Conservation (phyloP, 1,140 invertebrate species). For the Steinernema khuongi region DNA sequence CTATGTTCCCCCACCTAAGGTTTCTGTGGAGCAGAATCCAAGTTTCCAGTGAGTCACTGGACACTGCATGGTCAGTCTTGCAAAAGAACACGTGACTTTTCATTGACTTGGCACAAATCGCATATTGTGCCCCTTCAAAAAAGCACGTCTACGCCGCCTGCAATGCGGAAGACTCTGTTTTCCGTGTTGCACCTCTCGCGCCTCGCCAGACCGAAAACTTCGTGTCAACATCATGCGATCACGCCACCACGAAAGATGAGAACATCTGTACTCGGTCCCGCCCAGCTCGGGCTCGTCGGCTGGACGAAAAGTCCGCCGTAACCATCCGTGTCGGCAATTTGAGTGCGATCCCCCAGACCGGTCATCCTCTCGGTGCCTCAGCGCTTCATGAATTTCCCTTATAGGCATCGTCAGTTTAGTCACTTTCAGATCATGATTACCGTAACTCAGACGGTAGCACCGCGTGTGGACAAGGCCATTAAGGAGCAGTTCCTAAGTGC, state of each 20-base stretch:
- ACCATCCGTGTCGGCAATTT: not conserved
- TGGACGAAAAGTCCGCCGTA: not conserved
- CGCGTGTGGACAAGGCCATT: conserved; percentile 4
- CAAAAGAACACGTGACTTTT: no score
- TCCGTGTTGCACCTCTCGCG: not conserved
- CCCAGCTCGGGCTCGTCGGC: not conserved
- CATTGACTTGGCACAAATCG: no score
- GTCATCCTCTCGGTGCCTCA: not conserved
- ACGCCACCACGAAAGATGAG: conserved; percentile 4
- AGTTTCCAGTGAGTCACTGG: no score
- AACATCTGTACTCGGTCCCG: conserved; percentile 10
- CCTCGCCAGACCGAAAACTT: not conserved
- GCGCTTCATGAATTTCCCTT: not conserved
- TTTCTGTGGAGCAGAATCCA: no score
- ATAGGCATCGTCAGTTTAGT: not conserved
- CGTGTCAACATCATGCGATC: conserved; percentile 1
- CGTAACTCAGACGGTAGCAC: not conserved
- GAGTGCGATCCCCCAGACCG: not conserved
- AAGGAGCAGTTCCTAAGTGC: conserved; percentile 45
- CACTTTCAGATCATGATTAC: conserved; percentile 11
- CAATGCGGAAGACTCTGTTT: not conserved
- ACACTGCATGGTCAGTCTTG: no score
- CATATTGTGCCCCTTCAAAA: no score
- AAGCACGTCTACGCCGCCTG: not conserved
- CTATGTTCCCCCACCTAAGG: no score